A percentile compares a stretch with the other conserved stretches of the same genome.
Evolutionary conservation across 2,113 vertebrate species (phyloP).

Genomic region (Gadus macrocephalus): DNA sequence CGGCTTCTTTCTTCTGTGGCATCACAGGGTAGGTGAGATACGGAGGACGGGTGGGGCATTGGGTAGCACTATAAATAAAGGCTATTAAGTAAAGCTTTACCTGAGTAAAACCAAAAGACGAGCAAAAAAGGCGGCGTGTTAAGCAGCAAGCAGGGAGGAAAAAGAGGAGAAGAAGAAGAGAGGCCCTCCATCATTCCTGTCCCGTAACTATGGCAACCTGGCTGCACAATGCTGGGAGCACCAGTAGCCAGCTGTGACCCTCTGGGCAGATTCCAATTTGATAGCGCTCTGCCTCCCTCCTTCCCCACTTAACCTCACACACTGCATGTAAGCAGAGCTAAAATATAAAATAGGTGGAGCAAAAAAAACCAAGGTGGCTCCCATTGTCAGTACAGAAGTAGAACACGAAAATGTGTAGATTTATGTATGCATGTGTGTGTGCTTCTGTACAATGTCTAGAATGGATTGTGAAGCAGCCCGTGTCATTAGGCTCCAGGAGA

Average conservation of each 20-base stretch:
- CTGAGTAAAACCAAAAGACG: not conserved
- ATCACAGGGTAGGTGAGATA: not conserved
- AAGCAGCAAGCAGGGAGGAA: conserved; percentile 12
- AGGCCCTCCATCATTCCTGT: conserved; percentile 41
- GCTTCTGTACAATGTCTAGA: conserved; percentile 19
- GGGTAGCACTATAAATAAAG: too few species aligned
- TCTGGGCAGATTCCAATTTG: conserved; percentile 45
- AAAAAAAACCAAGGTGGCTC: not conserved
- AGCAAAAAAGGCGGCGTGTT: not conserved
- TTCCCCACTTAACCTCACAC: conserved; percentile 33
- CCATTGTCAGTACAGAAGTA: conserved; percentile 9
- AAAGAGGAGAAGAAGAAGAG: conserved; percentile 2
- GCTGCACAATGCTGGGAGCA: conserved; percentile 40
- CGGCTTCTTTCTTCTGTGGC: too few species aligned
- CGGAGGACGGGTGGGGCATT: not conserved
- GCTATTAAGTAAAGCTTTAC: too few species aligned
- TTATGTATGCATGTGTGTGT: not conserved
- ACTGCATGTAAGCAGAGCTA: conserved; percentile 16
- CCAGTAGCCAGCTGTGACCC: conserved; percentile 56
- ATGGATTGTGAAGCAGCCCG: conserved; percentile 25
- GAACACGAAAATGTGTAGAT: conserved; percentile 4
- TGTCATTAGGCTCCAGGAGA: conserved; percentile 30
- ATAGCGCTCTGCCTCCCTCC: conserved; percentile 28
- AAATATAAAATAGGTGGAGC: not conserved
- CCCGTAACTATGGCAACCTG: conserved; percentile 61